A percentile compares a stretch with the other conserved stretches of the same genome.
Evolutionary conservation across 1,140 invertebrate species (phyloP).

Genomic region (Aphelenchoides avenae): DNA sequence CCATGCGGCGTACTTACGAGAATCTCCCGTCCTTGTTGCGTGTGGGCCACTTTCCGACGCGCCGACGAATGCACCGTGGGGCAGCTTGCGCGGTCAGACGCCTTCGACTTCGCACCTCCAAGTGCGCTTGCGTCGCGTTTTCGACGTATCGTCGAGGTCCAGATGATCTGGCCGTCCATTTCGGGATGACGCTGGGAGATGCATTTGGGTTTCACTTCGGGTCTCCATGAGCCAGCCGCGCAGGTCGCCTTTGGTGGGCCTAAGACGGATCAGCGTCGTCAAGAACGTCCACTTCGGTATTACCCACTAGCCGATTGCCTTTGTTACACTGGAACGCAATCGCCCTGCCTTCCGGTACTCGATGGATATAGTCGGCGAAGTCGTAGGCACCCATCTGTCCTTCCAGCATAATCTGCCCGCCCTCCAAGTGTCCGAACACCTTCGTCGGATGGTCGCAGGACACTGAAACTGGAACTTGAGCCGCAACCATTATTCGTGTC

Average conservation of each 20-base stretch:
- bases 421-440: constrained; percentile 71
- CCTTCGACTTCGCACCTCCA: too few relatives aligned
- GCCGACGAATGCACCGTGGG: neutral
- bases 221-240: constrained; percentile 33
- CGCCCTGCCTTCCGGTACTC: constrained; percentile 72
- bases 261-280: constrained; percentile 31
- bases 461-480: constrained; percentile 65
- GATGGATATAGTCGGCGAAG: constrained; percentile 86
- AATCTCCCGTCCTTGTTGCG: constrained; percentile 5
- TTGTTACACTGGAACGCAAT: constrained; percentile 94
- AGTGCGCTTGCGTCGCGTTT: neutral
- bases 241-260: constrained; percentile 50
- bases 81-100: neutral
- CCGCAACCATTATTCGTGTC: neutral
- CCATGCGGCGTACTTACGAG: constrained; percentile 8
- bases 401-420: constrained; percentile 85
- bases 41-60: constrained; percentile 4
- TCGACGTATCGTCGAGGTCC: constrained; percentile 26
- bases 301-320: constrained; percentile 42
- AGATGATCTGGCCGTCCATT: constrained; percentile 44
- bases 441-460: constrained; percentile 79
- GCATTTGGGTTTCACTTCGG: constrained; percentile 42
- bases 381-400: constrained; percentile 96
- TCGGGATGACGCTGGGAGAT: constrained; percentile 43
- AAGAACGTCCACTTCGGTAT: too few relatives aligned